Evolutionary conservation across 1,140 invertebrate species (phyloP).

Genomic region (Achroia grisella): DNA sequence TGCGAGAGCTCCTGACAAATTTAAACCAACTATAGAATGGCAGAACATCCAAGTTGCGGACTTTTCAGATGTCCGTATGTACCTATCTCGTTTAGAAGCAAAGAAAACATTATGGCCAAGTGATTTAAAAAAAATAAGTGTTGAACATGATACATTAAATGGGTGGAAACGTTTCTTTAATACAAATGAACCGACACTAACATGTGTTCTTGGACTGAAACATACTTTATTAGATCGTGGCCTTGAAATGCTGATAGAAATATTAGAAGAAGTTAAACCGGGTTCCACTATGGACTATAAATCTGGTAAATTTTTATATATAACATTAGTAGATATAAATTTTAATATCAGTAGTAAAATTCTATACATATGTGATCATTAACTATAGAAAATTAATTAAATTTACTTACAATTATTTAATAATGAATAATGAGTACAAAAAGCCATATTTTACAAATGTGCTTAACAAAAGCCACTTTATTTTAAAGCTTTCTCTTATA

Average conservation of each 20-base stretch:
- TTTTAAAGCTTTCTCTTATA: too few relatives aligned
- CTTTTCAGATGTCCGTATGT: constrained; percentile 52
- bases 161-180: constrained; percentile 47
- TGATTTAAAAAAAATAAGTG: constrained; percentile 21
- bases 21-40: constrained; percentile 64
- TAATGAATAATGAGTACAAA: neutral
- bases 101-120: constrained; percentile 33
- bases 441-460: neutral
- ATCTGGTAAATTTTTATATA: constrained; percentile 34
- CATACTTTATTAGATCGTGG: constrained; percentile 34
- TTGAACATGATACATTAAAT: constrained; percentile 20
- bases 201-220: constrained; percentile 38
- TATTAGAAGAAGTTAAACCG: constrained; percentile 31
- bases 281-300: constrained; percentile 44
- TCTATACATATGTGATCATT: too few relatives aligned
- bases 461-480: neutral
- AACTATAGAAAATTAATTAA: too few relatives aligned
- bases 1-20: constrained; percentile 35
- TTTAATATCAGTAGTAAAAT: too few relatives aligned
- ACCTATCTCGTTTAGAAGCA: constrained; percentile 34
- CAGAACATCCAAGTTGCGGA: constrained; percentile 64
- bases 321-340: too few relatives aligned
- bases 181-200: constrained; percentile 40
- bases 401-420: too few relatives aligned
- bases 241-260: constrained; percentile 38